Conservation (phyloP, 35 echinoderm and acorn worm species). For the Ophioderma brevispina region DNA sequence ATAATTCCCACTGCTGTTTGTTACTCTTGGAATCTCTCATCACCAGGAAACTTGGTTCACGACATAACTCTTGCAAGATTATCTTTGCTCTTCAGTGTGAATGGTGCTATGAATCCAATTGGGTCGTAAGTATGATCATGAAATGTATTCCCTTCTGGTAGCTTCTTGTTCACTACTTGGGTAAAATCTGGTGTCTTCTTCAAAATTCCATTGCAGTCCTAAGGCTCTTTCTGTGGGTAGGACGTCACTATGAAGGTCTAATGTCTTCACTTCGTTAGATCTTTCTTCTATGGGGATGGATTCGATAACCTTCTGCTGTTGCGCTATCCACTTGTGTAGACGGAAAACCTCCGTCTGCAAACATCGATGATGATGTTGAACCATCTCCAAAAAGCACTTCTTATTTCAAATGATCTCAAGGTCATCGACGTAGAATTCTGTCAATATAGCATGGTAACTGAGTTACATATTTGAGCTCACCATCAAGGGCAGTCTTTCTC, state of each 20-base stretch:
- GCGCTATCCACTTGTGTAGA: constrained; percentile 51
- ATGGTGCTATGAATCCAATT: no score
- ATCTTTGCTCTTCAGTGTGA: no score
- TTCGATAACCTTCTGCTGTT: constrained; percentile 12
- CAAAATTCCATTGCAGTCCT: constrained; percentile 36
- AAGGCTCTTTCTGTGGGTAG: constrained; percentile 48
- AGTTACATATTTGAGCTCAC: not conserved
- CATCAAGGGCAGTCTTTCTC: constrained; percentile 4
- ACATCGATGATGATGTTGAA: not conserved
- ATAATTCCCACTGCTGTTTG: no score
- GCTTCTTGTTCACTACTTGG: constrained; percentile 8
- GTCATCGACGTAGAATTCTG: constrained; percentile 11
- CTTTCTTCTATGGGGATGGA: constrained; percentile 21
- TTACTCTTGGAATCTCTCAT: no score
- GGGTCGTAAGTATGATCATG: no score
- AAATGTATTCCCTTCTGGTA: no score
- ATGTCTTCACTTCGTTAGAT: not conserved
- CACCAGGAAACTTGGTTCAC: no score
- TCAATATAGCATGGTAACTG: not conserved
- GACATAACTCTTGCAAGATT: no score
- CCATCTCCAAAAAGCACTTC: not conserved
- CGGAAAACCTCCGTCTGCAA: constrained; percentile 11
- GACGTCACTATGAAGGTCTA: constrained; percentile 35
- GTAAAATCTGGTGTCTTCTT: constrained; percentile 23
- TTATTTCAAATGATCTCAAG: not conserved